Percentiles rank a stretch among this genome's conserved stretches.
Evolutionary conservation across 2,113 vertebrate species (phyloP).

Genomic region (Kobus ellipsiprymnus): DNA sequence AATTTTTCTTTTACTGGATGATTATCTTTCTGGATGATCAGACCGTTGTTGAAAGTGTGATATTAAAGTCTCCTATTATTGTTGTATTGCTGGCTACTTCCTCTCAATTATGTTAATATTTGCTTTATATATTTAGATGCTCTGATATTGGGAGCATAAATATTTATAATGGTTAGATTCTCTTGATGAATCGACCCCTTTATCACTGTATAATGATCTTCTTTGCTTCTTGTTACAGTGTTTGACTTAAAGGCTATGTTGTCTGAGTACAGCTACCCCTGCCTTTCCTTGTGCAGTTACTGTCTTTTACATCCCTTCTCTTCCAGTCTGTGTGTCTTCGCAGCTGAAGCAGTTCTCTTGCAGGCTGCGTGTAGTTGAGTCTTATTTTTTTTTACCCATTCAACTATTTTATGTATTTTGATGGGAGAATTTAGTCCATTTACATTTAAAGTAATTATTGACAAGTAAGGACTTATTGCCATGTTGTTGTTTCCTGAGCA

Average conservation of each 20-base stretch:
- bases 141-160: neutral
- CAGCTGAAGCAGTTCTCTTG: neutral
- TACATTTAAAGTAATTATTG: neutral
- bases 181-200: neutral
- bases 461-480: neutral
- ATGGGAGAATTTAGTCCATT: neutral
- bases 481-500: neutral
- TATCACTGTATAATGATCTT: neutral
- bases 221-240: neutral
- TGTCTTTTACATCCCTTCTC: neutral
- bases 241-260: neutral
- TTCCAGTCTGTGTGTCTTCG: neutral
- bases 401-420: neutral
- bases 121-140: neutral
- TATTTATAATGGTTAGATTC: neutral
- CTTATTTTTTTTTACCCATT: neutral
- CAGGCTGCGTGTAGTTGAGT: neutral
- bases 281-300: neutral
- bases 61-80: neutral
- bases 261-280: neutral
- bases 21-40: neutral
- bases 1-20: neutral
- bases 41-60: neutral
- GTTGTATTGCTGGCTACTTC: neutral
- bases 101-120: neutral